Conservation (phyloP, 2,797 vertebrate genomes). For the Oryzias dopingdopingensis region DNA sequence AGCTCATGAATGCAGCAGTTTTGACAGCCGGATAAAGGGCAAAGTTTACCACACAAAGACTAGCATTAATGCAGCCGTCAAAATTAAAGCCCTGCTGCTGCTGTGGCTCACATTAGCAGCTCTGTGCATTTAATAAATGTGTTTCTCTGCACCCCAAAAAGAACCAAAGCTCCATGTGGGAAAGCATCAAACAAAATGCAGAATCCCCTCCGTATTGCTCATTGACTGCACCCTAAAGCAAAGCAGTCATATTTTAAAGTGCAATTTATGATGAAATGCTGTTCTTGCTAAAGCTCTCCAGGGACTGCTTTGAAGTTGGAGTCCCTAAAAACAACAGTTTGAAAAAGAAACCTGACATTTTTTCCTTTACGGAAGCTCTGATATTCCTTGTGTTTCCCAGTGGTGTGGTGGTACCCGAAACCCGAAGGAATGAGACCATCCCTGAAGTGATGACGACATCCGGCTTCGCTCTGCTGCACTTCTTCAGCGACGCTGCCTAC, state of each 20-base stretch:
- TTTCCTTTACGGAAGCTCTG: background rate
- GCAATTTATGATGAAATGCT: background rate
- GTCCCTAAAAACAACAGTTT: background rate
- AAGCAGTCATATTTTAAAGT: background rate
- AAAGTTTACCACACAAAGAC: constrained; percentile 3
- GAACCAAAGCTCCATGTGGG: too few species aligned
- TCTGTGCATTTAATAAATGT: too few species aligned
- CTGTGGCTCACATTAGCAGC: too few species aligned
- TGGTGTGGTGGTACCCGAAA: constrained; percentile 89
- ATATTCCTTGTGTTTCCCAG: constrained; percentile 59
- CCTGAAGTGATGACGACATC: constrained; percentile 89
- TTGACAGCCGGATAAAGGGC: constrained; percentile 2
- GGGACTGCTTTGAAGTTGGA: constrained; percentile 7
- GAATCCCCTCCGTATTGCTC: background rate
- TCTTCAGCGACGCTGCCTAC: constrained; percentile 96
- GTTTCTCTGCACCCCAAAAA: too few species aligned
- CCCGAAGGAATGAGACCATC: constrained; percentile 83
- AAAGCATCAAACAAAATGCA: too few species aligned
- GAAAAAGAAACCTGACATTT: constrained; percentile 6
- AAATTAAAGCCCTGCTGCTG: constrained; percentile 12
- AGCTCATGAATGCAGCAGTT: constrained; percentile 16
- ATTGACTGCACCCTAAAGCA: too few species aligned
- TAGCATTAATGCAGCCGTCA: constrained; percentile 19
- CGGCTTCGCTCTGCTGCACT: constrained; percentile 89
- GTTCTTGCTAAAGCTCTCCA: constrained; percentile 7